Evolutionary conservation across 2,113 vertebrate species (phyloP).

Genomic region (Neopipo cinnamomea): DNA sequence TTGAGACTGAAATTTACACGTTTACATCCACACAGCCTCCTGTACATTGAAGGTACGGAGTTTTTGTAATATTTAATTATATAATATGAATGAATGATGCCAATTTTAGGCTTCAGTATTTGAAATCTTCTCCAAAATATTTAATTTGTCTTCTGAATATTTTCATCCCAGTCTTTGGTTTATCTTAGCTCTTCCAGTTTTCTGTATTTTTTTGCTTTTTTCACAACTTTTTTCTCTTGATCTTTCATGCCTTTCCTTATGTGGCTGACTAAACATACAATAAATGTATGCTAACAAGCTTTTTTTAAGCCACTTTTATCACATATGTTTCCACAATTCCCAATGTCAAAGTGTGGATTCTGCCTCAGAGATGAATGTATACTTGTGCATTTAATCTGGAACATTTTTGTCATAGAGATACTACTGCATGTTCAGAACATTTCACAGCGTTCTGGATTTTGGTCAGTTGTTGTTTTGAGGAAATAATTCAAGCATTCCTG

Average conservation of each 20-base stretch:
- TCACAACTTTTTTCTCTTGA: not conserved
- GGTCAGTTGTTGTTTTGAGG: not conserved
- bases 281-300: not conserved
- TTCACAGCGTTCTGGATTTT: not conserved
- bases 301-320: not conserved
- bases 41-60: not conserved
- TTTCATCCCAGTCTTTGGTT: not conserved
- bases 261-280: not conserved
- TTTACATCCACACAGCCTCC: not conserved
- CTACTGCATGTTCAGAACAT: not conserved
- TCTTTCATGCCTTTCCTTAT: not conserved
- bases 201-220: not conserved
- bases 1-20: not conserved
- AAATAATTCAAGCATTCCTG: not conserved
- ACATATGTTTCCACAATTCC: not conserved
- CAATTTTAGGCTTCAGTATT: not conserved
- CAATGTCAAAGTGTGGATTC: not conserved
- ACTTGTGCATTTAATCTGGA: not conserved
- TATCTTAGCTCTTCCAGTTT: not conserved
- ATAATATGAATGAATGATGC: not conserved
- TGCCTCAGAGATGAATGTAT: not conserved
- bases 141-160: not conserved
- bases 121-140: not conserved
- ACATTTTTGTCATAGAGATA: not conserved
- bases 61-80: not conserved